phyloP scores from a whole-genome alignment of 2,113 vertebrate species.

The Nyctereutes procyonoides region DNA sequence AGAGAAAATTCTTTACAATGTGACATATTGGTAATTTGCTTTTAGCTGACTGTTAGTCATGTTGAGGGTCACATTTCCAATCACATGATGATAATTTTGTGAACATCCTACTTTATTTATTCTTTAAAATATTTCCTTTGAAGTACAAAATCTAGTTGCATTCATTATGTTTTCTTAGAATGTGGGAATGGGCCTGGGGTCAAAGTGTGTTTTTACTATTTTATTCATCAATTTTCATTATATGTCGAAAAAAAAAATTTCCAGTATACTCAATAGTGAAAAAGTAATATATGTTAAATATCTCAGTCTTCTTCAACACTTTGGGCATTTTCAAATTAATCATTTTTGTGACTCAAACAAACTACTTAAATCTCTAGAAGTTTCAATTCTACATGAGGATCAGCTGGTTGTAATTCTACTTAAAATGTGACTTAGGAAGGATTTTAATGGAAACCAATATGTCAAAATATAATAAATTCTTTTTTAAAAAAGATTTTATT shows the following conservation, averaged over 20 bases:
- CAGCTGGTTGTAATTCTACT: conserved; percentile 50
- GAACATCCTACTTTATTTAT: conserved; percentile 25
- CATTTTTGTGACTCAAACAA: not conserved
- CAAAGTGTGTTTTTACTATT: conserved; percentile 34
- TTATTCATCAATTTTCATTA: conserved; percentile 35
- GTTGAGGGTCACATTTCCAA: conserved; percentile 42
- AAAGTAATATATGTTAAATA: not conserved
- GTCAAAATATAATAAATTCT: conserved; percentile 54
- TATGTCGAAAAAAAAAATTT: conserved; percentile 1
- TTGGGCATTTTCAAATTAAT: conserved; percentile 48
- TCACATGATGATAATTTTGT: conserved; percentile 54
- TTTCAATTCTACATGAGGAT: conserved; percentile 69
- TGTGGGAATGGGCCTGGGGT: not conserved
- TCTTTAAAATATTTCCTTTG: conserved; percentile 66
- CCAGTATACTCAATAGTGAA: not conserved
- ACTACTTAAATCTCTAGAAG: conserved; percentile 65
- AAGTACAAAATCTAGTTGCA: conserved; percentile 38
- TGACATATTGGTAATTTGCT: conserved; percentile 27
- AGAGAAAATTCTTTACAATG: conserved; percentile 1
- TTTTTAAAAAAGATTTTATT: not conserved
- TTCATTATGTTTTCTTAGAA: conserved; percentile 4
- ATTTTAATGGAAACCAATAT: conserved; percentile 49
- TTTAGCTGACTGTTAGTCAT: not conserved
- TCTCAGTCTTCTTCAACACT: not conserved
- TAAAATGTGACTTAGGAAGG: not conserved